Percentiles rank a stretch among this genome's conserved stretches.
Evolutionary conservation across 2,797 vertebrate genomes (phyloP).

Genomic region (Hypotaenidia okinawae): DNA sequence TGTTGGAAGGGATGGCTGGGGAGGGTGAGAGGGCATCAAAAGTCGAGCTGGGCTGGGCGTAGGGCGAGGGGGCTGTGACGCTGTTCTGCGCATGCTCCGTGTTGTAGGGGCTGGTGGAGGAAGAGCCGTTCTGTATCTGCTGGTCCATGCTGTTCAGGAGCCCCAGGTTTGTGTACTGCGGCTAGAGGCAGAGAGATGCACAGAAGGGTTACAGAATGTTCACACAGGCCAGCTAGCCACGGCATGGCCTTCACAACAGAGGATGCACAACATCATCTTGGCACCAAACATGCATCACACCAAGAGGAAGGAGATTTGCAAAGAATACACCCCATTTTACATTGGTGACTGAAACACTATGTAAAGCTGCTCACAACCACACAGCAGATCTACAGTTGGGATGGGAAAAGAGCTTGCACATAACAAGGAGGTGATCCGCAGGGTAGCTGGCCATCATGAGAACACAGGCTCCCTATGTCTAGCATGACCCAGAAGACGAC

Average conservation of each 20-base stretch:
- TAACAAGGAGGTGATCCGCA: background rate
- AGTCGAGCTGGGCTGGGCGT: slow-evolving; percentile 97
- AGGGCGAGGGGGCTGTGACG: slow-evolving; percentile 94
- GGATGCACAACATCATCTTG: background rate
- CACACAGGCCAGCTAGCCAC: background rate
- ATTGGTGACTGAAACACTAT: background rate
- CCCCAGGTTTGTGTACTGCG: slow-evolving; percentile 98
- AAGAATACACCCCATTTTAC: background rate
- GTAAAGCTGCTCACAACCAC: background rate
- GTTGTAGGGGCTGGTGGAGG: slow-evolving; percentile 97
- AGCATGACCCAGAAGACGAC: background rate
- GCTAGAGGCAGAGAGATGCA: slow-evolving; percentile 72
- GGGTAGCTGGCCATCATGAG: background rate
- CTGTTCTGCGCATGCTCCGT: slow-evolving; percentile 95
- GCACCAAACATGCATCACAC: accelerated
- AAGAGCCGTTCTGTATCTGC: slow-evolving; percentile 96
- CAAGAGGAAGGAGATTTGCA: background rate
- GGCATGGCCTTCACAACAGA: accelerated
- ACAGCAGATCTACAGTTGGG: background rate
- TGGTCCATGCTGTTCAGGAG: slow-evolving; percentile 99
- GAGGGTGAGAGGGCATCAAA: slow-evolving; percentile 96
- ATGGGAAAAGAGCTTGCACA: background rate
- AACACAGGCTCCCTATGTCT: background rate
- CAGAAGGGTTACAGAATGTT: background rate
- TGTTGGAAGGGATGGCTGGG: slow-evolving; percentile 98